These are phyloP conservation scores for Crioceris asparagi DNA, from an alignment of 2,888 invertebrate species.

Conservation along the genomic window DNA sequence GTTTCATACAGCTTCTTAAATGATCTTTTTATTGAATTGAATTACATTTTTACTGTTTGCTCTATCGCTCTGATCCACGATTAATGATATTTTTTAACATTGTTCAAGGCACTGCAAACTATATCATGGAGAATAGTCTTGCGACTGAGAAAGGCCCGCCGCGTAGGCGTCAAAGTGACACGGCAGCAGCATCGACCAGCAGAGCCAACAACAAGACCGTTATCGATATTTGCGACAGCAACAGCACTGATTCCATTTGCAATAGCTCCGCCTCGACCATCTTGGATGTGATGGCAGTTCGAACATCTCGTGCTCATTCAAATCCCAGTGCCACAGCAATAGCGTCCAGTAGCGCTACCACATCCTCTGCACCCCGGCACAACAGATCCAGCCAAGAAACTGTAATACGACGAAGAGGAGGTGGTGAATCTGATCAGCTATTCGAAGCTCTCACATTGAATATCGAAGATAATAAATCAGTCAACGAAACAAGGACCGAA, in stretches of 20 bases:
- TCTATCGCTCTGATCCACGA: too few relatives aligned
- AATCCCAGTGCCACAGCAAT: too few relatives aligned
- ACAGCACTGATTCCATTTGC: slow-evolving; percentile 37
- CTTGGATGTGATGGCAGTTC: slow-evolving; percentile 24
- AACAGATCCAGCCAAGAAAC: too few relatives aligned
- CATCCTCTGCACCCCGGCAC: too few relatives aligned
- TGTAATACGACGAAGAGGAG: too few relatives aligned
- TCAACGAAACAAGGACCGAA: slow-evolving; percentile 27
- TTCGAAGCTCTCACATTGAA: slow-evolving; percentile 2
- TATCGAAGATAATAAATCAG: slow-evolving; percentile 14
- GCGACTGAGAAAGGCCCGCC: slow-evolving; percentile 25
- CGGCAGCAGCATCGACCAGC: slow-evolving; percentile 22
- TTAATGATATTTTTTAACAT: too few relatives aligned
- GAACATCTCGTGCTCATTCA: slow-evolving; percentile 12
- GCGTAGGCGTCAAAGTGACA: slow-evolving; percentile 16
- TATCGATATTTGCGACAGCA: slow-evolving; percentile 32
- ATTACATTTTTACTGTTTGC: too few relatives aligned
- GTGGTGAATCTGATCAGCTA: too few relatives aligned
- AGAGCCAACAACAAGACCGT: slow-evolving; percentile 23
- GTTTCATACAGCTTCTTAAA: too few relatives aligned
- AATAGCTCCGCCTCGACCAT: slow-evolving; percentile 42
- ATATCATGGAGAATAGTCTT: slow-evolving; percentile 1
- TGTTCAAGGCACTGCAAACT: slow-evolving; percentile 7
- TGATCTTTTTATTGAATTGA: too few relatives aligned
- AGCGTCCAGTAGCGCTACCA: too few relatives aligned